Base-by-base conservation (phyloP, 2,888 invertebrate genomes). In the Melitaea athalia region DNA sequence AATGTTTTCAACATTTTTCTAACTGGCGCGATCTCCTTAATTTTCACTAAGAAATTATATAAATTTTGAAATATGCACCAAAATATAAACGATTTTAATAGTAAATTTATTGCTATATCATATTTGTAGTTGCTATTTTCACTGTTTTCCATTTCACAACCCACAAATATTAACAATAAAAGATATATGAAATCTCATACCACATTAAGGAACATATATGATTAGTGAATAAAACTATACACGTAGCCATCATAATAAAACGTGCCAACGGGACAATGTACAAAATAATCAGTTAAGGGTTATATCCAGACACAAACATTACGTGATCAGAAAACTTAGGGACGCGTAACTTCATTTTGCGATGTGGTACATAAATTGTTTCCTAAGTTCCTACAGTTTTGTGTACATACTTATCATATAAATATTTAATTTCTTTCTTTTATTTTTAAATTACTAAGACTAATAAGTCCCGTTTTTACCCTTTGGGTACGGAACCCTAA, bases 241-340 rank as follows among this genome's bases (percentile, higher is more conserved):
- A 85, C 85, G 85, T 85, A 76, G 77, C 61, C 59, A 73, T 72
- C 73, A 75, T 82, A 83, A 81, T 86, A 87, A 86, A 87, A 87
- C 85, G 84, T 82, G 85, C 79, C 75, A 79, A 79, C 79, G 81
- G 79, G 78, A 79, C 77, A 80, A 80, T 85, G 81, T 84, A 84
- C 85, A 83, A 85, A 86, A 88, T 87, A 88, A 87, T 87, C 87
- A 86, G 87, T 88, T 86, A 85, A 75, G 82, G 77, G 79, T 81
- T 78, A 80, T 77, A 77, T 72, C 77, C 78, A 78, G 79, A 84
- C 85, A 84, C 81, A 81, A 76, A 77, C 73, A 52, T 63, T 72
- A 87, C 88, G 88, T 88, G 87, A 86, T 83, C 75, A 43, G 82
- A 67, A 78, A 77, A 68, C 77, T 59, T 70, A 79, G 74, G 38